A percentile compares a stretch with the other conserved stretches of the same genome.
Conservation (phyloP, 2,888 invertebrate genomes). For the Lottia gigantea region DNA sequence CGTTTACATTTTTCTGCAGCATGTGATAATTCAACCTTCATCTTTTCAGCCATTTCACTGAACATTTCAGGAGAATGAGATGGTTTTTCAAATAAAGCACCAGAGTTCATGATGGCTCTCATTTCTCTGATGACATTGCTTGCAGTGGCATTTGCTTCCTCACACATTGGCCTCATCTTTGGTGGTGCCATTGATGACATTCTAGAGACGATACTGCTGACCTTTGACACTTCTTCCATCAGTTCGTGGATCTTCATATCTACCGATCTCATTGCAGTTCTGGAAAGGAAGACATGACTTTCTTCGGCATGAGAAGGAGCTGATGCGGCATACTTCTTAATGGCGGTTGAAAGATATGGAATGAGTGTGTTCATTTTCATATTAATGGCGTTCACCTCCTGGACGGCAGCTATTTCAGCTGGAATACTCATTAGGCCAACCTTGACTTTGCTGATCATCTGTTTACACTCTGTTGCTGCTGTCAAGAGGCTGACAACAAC, state of each 20-base stretch:
- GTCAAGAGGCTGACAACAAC: not conserved
- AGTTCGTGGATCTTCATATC: not conserved
- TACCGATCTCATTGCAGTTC: not conserved
- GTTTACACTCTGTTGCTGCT: not conserved
- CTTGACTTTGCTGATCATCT: not conserved
- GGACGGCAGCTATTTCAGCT: not conserved
- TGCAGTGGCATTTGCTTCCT: not conserved
- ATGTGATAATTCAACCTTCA: no score
- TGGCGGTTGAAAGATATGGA: not conserved
- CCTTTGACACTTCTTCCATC: not conserved
- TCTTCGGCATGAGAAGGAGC: not conserved
- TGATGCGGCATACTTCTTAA: not conserved
- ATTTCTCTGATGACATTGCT: not conserved
- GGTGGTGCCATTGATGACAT: not conserved
- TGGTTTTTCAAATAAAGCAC: not conserved
- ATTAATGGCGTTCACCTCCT: not conserved
- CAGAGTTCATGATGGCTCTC: not conserved
- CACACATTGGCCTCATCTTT: not conserved
- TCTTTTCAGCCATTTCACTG: no score
- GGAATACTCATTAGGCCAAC: not conserved
- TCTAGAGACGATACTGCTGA: not conserved
- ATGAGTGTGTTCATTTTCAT: not conserved
- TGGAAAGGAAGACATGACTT: not conserved
- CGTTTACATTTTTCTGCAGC: no score
- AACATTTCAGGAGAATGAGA: not conserved